Evolutionary conservation across 2,888 invertebrate species (phyloP).

Genomic region (Hemithea aestivaria): DNA sequence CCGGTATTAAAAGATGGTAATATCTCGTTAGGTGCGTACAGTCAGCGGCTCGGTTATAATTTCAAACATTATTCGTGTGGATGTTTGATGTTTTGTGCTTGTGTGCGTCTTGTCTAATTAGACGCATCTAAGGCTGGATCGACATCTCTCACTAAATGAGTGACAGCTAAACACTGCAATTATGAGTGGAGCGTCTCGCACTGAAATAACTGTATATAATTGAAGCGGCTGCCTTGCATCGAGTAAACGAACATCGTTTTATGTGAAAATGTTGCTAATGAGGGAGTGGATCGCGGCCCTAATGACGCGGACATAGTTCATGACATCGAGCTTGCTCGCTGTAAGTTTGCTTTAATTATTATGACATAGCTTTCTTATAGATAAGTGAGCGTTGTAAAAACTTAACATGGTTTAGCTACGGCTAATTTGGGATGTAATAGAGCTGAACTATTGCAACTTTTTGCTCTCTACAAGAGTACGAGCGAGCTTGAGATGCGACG

Average conservation of each 20-base stretch:
- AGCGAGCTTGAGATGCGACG: neutral
- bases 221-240: conserved; percentile 56
- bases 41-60: conserved; percentile 32
- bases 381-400: conserved; percentile 26
- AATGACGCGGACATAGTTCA: conserved; percentile 64
- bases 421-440: conserved; percentile 23
- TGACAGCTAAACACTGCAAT: conserved; percentile 67
- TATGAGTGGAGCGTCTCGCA: conserved; percentile 55
- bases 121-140: conserved; percentile 45
- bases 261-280: conserved; percentile 73
- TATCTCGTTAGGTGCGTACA: conserved; percentile 39
- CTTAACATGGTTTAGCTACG: conserved; percentile 21
- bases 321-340: conserved; percentile 45
- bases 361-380: conserved; percentile 36
- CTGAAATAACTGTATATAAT: conserved; percentile 73
- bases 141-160: conserved; percentile 61
- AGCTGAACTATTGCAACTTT: conserved; percentile 17
- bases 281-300: conserved; percentile 56
- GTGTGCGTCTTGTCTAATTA: conserved; percentile 36
- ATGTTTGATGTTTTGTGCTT: conserved; percentile 29
- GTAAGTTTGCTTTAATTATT: conserved; percentile 40
- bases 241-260: conserved; percentile 63
- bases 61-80: conserved; percentile 34
- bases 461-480: conserved; percentile 1
- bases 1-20: conserved; percentile 43